These are phyloP conservation scores for Tyrophagus putrescentiae DNA, from an alignment of 1,140 invertebrate genomes.

Conservation along the genomic window DNA sequence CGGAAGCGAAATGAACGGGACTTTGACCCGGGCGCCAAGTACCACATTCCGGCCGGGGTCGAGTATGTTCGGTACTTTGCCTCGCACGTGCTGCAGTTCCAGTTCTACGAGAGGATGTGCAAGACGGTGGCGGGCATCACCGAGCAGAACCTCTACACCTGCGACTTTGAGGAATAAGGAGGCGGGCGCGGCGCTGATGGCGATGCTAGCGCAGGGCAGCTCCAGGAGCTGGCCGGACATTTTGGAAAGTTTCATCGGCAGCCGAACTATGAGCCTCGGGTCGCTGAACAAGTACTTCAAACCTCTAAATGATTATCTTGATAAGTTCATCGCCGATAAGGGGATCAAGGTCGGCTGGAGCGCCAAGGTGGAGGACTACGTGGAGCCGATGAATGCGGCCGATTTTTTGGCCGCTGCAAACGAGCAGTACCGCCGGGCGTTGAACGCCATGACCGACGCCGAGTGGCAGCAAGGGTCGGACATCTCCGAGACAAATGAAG, in stretches of 20 bases:
- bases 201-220: background rate
- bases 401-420: no score
- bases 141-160: conserved; percentile 67
- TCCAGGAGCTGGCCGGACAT: background rate
- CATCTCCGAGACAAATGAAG: conserved; percentile 12
- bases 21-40: conserved; percentile 71
- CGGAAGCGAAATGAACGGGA: conserved; percentile 56
- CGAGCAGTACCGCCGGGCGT: no score
- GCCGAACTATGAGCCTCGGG: background rate
- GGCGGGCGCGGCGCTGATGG: conserved; percentile 33
- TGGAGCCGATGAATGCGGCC: no score
- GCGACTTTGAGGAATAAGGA: conserved; percentile 51
- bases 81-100: conserved; percentile 75
- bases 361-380: no score
- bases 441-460: background rate
- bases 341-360: no score
- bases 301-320: background rate
- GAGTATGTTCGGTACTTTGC: conserved; percentile 82
- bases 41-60: conserved; percentile 62
- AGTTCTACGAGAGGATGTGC: conserved; percentile 69
- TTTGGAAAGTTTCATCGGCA: background rate
- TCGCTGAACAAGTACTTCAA: background rate
- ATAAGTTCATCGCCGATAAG: no score
- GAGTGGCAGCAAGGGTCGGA: conserved; percentile 24
- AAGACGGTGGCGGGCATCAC: conserved; percentile 51